Conservation (phyloP, 2,888 invertebrate genomes). For the Trileptium ribeirensis region DNA sequence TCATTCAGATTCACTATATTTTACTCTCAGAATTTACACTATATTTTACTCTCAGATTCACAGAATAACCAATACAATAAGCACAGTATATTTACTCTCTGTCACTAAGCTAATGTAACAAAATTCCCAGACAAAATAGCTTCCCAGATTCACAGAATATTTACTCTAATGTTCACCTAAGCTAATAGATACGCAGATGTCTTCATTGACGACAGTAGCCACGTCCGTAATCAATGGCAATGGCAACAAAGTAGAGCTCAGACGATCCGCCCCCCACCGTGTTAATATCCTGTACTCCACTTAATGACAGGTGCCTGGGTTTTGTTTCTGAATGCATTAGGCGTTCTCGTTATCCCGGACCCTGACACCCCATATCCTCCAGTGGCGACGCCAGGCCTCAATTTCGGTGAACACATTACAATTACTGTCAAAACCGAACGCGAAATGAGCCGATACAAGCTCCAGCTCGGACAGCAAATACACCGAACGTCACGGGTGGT, state of each 20-base stretch:
- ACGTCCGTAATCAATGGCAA: conserved; percentile 79
- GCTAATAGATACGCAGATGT: not conserved
- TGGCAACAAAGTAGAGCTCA: conserved; percentile 81
- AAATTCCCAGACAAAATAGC: too few species aligned
- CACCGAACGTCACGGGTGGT: conserved; percentile 77
- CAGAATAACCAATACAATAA: too few species aligned
- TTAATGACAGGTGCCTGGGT: not conserved
- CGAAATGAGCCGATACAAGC: conserved; percentile 71
- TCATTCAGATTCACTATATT: too few species aligned
- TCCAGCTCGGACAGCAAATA: conserved; percentile 84
- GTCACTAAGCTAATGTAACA: too few species aligned
- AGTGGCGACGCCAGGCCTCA: conserved; percentile 64
- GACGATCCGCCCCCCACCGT: conserved; percentile 81
- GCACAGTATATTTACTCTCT: too few species aligned
- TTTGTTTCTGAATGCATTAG: conserved; percentile 61
- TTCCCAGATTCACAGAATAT: too few species aligned
- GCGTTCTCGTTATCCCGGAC: conserved; percentile 81
- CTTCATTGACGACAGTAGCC: conserved; percentile 66
- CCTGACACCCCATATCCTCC: conserved; percentile 71
- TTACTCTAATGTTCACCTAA: too few species aligned
- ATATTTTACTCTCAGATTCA: too few species aligned
- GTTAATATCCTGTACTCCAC: conserved; percentile 70
- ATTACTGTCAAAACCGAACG: conserved; percentile 74
- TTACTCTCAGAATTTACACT: too few species aligned
- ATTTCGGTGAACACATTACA: conserved; percentile 57